phyloP scores from a whole-genome alignment of 2,888 invertebrate genomes.

The Tipula unca region DNA sequence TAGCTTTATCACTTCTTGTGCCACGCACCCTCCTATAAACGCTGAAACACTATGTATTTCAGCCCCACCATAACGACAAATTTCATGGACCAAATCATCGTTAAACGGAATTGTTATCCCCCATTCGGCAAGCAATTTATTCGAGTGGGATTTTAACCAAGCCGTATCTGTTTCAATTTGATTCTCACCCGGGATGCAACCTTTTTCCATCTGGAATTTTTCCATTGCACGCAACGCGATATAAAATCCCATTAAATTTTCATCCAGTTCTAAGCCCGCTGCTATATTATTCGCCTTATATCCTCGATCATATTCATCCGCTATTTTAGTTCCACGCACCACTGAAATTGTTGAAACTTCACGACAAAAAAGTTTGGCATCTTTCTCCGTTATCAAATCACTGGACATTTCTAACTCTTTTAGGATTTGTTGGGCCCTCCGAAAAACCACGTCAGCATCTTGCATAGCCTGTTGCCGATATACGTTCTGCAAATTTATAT shows the following conservation, averaged over 20 bases:
- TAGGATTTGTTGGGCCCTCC: slow-evolving; percentile 71
- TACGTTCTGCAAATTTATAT: slow-evolving; percentile 80
- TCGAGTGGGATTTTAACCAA: slow-evolving; percentile 65
- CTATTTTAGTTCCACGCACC: slow-evolving; percentile 68
- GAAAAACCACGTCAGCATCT: slow-evolving; percentile 73
- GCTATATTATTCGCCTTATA: slow-evolving; percentile 53
- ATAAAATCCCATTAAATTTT: slow-evolving; percentile 82
- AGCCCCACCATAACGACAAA: slow-evolving; percentile 89
- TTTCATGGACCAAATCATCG: slow-evolving; percentile 91
- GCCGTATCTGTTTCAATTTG: slow-evolving; percentile 85
- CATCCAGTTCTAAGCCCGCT: slow-evolving; percentile 69
- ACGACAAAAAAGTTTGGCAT: slow-evolving; percentile 80
- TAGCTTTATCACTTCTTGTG: slow-evolving; percentile 93
- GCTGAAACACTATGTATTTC: slow-evolving; percentile 93
- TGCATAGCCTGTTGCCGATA: slow-evolving; percentile 74
- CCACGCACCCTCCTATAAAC: slow-evolving; percentile 84
- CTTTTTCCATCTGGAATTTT: slow-evolving; percentile 79
- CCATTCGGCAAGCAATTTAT: slow-evolving; percentile 77
- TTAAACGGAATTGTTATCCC: slow-evolving; percentile 68
- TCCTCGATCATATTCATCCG: slow-evolving; percentile 68
- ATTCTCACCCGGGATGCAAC: slow-evolving; percentile 81
- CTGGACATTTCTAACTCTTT: slow-evolving; percentile 67
- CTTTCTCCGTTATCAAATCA: slow-evolving; percentile 65
- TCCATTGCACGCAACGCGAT: slow-evolving; percentile 85
- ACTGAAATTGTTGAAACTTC: slow-evolving; percentile 76